These are phyloP conservation scores for Pseudochaenichthys georgianus DNA, from an alignment of 2,797 vertebrate genomes.

Conservation along the genomic window DNA sequence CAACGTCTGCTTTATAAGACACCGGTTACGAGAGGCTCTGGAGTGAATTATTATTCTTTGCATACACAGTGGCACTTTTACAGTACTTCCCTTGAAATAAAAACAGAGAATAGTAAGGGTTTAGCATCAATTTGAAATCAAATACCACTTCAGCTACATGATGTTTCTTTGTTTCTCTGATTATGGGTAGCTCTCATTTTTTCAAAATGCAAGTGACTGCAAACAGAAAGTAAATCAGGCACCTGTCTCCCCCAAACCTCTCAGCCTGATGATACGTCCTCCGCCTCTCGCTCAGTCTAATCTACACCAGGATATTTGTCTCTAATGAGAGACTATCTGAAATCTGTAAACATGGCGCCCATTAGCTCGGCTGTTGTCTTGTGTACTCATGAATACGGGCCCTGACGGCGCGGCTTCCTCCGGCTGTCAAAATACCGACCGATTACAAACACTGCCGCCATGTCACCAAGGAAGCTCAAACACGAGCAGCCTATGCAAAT, in stretches of 20 bases:
- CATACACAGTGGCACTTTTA: conserved; percentile 12
- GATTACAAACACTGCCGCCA: conserved; percentile 58
- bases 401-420: conserved; percentile 45
- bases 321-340: conserved; percentile 68
- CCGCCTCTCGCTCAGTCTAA: conserved; percentile 28
- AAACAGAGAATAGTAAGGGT: not conserved
- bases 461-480: conserved; percentile 63
- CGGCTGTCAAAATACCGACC: conserved; percentile 62
- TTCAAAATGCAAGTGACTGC: not conserved
- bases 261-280: conserved; percentile 6
- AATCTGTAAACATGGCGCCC: conserved; percentile 67
- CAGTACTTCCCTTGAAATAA: conserved; percentile 7
- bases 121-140: not conserved
- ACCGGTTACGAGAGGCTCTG: conserved; percentile 35
- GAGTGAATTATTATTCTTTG: conserved; percentile 39
- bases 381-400: conserved; percentile 58
- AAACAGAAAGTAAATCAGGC: conserved; percentile 21
- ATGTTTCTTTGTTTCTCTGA: conserved; percentile 12
- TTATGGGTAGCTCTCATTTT: not conserved
- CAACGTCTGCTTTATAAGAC: conserved; percentile 46
- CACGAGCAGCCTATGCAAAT: conserved; percentile 67
- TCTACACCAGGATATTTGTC: conserved; percentile 54
- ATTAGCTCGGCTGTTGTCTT: conserved; percentile 57
- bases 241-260: conserved; percentile 24
- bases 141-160: not conserved